phyloP scores from a whole-genome alignment of 2,113 vertebrate genomes.

The Tyto alba region DNA sequence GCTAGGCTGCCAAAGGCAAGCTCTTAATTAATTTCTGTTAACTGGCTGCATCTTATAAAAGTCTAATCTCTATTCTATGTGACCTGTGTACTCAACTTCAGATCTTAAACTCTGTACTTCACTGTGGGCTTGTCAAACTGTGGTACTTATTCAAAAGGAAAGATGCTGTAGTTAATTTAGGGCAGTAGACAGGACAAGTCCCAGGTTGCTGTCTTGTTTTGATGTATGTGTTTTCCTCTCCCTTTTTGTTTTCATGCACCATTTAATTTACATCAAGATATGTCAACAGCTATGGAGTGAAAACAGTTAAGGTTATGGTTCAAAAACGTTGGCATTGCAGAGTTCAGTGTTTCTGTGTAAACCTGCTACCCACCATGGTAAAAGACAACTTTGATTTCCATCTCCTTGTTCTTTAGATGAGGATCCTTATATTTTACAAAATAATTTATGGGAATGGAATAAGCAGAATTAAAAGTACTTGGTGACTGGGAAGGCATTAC shows the following conservation, averaged over 20 bases:
- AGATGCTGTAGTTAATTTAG: background rate
- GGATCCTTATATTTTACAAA: background rate
- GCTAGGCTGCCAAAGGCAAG: background rate
- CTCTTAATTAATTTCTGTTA: conserved; percentile 1
- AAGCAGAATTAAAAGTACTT: background rate
- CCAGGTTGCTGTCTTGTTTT: background rate
- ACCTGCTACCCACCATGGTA: background rate
- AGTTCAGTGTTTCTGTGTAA: background rate
- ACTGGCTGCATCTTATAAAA: background rate
- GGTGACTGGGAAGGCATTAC: background rate
- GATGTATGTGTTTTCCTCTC: background rate
- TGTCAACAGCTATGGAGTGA: background rate
- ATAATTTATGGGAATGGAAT: background rate
- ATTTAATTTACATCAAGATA: background rate
- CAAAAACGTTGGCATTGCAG: background rate
- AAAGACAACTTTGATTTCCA: background rate
- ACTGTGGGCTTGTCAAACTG: background rate
- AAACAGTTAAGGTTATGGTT: background rate
- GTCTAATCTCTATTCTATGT: background rate
- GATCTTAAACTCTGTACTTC: background rate
- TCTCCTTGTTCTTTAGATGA: background rate
- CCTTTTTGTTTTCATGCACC: background rate
- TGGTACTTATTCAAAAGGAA: background rate
- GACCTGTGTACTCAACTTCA: background rate
- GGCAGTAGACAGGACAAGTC: background rate